Percentiles rank a stretch among this genome's conserved stretches.
Evolutionary conservation across 2,113 vertebrate genomes (phyloP).

Genomic region (Erpornis zantholeuca): DNA sequence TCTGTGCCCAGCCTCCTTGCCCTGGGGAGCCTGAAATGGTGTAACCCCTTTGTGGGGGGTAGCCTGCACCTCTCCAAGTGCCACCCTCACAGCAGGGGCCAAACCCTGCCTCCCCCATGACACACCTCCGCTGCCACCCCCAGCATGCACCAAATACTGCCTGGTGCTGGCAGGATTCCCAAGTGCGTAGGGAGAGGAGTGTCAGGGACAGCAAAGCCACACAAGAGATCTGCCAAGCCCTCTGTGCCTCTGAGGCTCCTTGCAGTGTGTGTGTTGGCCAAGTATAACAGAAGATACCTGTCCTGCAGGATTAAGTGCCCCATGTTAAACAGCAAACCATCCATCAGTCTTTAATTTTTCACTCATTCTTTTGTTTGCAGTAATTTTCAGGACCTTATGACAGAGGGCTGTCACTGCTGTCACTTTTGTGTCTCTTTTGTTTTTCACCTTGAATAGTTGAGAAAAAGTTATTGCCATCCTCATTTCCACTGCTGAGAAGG

Average conservation of each 20-base stretch:
- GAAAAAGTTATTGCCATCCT: not conserved
- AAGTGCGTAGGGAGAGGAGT: rapidly evolving
- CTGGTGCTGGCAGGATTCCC: not conserved
- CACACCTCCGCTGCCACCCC: rapidly evolving
- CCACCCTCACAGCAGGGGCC: not conserved
- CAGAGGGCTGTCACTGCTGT: not conserved
- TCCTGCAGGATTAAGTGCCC: not conserved
- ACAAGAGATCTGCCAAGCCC: not conserved
- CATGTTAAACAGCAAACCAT: not conserved
- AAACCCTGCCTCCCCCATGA: not conserved
- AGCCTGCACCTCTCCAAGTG: not conserved
- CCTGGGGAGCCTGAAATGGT: not conserved
- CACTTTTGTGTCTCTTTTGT: not conserved
- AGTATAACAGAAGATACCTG: not conserved
- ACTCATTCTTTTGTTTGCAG: not conserved
- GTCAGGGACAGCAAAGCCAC: not conserved
- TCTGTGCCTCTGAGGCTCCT: not conserved
- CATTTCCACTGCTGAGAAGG: not conserved
- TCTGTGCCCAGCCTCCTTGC: not conserved
- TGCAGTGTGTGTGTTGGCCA: not conserved
- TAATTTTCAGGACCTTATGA: not conserved
- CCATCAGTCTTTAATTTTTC: not conserved
- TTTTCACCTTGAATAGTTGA: not conserved
- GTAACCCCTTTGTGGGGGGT: not conserved
- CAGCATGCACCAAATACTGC: rapidly evolving